Percentiles rank a stretch among this genome's conserved stretches.
Evolutionary conservation across 1,140 invertebrate species (phyloP).

Genomic region (Scaptomyza graminum): DNA sequence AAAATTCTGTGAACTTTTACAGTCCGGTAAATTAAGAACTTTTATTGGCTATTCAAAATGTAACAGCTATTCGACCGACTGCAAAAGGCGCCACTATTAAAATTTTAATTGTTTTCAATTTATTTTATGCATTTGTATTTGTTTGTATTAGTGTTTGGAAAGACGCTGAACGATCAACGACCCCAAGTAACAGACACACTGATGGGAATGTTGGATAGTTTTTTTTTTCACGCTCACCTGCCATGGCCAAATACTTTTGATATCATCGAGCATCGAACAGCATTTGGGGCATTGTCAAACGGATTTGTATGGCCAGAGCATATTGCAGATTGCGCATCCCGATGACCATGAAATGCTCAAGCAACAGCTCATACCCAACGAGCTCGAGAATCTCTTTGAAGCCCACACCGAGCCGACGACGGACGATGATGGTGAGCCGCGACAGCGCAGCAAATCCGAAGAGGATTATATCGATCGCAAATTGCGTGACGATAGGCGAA

Average conservation of each 20-base stretch:
- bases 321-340: constrained; percentile 90
- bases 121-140: background rate
- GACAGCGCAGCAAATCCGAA: constrained; percentile 78
- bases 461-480: constrained; percentile 79
- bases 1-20: too few species aligned
- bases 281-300: constrained; percentile 93
- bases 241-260: constrained; percentile 93
- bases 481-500: constrained; percentile 77
- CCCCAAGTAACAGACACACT: constrained; percentile 80
- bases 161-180: constrained; percentile 76
- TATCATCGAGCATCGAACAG: constrained; percentile 92
- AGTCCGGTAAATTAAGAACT: too few species aligned
- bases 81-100: background rate
- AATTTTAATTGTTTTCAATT: background rate
- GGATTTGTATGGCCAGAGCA: constrained; percentile 93
- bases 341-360: constrained; percentile 90
- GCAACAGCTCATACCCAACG: constrained; percentile 87
- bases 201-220: constrained; percentile 86
- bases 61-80: background rate
- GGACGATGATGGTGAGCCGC: constrained; percentile 74
- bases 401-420: constrained; percentile 63
- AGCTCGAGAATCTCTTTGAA: constrained; percentile 83
- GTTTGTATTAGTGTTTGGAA: constrained; percentile 85
- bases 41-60: background rate
- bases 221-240: constrained; percentile 91